Conservation (phyloP, 2,113 vertebrate genomes). For the Ctenodactylus gundi region DNA sequence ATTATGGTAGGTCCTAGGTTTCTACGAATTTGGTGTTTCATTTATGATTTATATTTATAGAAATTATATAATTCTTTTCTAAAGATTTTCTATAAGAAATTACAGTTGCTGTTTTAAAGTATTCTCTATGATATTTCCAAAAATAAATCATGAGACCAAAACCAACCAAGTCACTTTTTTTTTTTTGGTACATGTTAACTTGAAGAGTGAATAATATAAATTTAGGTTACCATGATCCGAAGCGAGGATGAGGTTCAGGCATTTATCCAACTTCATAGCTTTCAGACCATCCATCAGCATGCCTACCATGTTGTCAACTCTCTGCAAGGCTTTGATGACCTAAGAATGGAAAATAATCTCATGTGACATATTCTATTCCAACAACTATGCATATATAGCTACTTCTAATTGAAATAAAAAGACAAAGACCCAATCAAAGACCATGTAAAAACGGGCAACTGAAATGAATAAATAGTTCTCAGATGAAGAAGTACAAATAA, state of each 20-base stretch:
- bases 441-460: too few species aligned
- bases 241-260: slow-evolving; percentile 91
- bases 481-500: too few species aligned
- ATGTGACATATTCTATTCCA: background rate
- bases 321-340: slow-evolving; percentile 90
- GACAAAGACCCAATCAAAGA: too few species aligned
- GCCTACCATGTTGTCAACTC: slow-evolving; percentile 89
- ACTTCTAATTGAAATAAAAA: background rate
- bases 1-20: background rate
- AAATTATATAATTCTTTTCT: background rate
- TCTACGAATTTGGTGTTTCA: background rate
- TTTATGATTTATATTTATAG: background rate
- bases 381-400: background rate
- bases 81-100: background rate
- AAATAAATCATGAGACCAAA: background rate
- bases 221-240: slow-evolving; percentile 94
- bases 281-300: slow-evolving; percentile 94
- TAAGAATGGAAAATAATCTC: slow-evolving; percentile 69
- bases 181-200: background rate
- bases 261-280: slow-evolving; percentile 88
- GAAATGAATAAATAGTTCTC: too few species aligned
- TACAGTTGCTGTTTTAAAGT: background rate
- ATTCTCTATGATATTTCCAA: background rate
- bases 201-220: background rate
- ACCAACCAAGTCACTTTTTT: background rate